Evolutionary conservation across 2,113 vertebrate genomes (phyloP).

Genomic region (Siphamia tubifer): DNA sequence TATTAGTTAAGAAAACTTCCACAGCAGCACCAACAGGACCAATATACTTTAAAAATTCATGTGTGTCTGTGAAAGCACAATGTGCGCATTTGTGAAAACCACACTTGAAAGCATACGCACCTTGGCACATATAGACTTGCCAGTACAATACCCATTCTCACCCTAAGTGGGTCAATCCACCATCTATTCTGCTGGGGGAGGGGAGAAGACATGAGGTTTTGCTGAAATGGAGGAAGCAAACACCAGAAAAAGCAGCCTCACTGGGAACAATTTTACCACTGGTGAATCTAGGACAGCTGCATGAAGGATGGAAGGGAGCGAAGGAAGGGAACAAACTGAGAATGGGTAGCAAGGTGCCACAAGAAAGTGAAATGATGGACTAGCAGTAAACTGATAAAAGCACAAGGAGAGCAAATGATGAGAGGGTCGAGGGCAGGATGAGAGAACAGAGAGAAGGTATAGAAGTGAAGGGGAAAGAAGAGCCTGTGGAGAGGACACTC

Average conservation of each 20-base stretch:
- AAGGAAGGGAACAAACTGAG: slow-evolving; percentile 5
- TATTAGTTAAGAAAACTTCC: not conserved
- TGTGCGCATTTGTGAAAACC: not conserved
- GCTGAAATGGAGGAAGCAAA: slow-evolving; percentile 46
- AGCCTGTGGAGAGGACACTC: slow-evolving; percentile 65
- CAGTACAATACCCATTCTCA: slow-evolving; percentile 58
- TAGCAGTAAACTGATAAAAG: slow-evolving; percentile 20
- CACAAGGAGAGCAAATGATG: slow-evolving; percentile 48
- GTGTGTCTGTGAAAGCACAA: not conserved
- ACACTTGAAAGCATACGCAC: slow-evolving; percentile 14
- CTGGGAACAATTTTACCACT: slow-evolving; percentile 35
- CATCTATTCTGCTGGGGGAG: slow-evolving; percentile 46
- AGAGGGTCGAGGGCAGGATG: slow-evolving; percentile 43
- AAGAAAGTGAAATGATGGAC: not conserved
- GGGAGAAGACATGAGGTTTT: slow-evolving; percentile 31
- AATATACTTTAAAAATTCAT: not conserved
- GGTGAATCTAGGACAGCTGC: slow-evolving; percentile 48
- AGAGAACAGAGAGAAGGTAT: slow-evolving; percentile 13
- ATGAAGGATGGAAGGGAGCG: not conserved
- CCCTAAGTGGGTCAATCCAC: slow-evolving; percentile 71
- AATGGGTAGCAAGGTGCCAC: not conserved
- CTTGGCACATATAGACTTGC: slow-evolving; percentile 28
- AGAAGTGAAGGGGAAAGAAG: slow-evolving; percentile 38
- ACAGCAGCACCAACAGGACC: not conserved
- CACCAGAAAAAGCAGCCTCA: slow-evolving; percentile 40